Conservation (phyloP, 2,888 invertebrate genomes). For the Lydus trimaculatus region DNA sequence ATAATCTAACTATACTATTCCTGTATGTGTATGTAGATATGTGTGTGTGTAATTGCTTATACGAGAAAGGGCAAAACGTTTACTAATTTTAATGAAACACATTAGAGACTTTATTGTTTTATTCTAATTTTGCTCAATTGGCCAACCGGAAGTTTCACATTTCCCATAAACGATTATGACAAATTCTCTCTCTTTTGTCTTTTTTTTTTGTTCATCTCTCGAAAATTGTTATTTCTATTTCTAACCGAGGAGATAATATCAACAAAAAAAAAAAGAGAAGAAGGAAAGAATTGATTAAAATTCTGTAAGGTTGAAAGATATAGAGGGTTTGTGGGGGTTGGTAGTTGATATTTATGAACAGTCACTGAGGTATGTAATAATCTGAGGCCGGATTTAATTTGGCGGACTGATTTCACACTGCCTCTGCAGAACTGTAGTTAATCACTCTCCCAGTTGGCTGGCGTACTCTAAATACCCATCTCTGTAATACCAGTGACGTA, state of each 20-base stretch:
- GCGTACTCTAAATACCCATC: conserved; percentile 21
- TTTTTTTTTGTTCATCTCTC: neutral
- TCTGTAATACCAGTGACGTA: conserved; percentile 28
- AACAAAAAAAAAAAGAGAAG: neutral
- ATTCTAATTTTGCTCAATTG: conserved; percentile 50
- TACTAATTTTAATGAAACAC: conserved; percentile 54
- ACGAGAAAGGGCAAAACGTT: conserved; percentile 39
- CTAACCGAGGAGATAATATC: neutral
- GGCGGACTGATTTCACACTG: conserved; percentile 75
- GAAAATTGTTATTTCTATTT: neutral
- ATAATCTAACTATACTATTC: conserved; percentile 45
- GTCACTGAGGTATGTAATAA: conserved; percentile 77
- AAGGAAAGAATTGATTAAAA: neutral
- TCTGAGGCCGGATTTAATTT: conserved; percentile 77
- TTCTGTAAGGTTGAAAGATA: conserved; percentile 7
- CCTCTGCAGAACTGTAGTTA: conserved; percentile 61
- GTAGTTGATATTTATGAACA: conserved; percentile 70
- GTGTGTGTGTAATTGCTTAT: conserved; percentile 51
- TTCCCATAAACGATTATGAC: neutral
- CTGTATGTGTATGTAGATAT: conserved; percentile 41
- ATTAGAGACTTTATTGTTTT: conserved; percentile 51
- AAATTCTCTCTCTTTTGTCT: neutral
- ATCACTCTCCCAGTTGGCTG: conserved; percentile 53
- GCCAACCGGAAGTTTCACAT: conserved; percentile 4
- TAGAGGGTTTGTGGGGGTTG: conserved; percentile 19